phyloP scores from a whole-genome alignment of 2,797 vertebrate species.

The Lutjanus argentimaculatus region DNA sequence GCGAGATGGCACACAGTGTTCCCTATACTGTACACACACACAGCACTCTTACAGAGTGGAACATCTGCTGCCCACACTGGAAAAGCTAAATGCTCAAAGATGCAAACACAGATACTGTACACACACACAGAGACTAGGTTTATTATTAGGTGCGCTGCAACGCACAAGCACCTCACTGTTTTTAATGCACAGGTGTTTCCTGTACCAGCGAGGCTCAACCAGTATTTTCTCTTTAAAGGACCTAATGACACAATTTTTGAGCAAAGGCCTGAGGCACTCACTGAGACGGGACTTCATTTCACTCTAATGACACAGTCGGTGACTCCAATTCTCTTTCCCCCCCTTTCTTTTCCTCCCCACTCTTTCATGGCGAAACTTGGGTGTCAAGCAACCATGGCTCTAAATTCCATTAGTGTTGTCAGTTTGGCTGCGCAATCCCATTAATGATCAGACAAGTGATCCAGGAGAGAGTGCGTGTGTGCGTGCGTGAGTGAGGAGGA shows the following conservation, averaged over 20 bases:
- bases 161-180: background rate
- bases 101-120: slow-evolving; percentile 1
- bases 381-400: slow-evolving; percentile 56
- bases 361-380: slow-evolving; percentile 50
- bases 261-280: slow-evolving; percentile 19
- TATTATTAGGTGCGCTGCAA: slow-evolving; percentile 4
- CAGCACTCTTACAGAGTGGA: slow-evolving; percentile 14
- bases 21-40: background rate
- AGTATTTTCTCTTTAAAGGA: slow-evolving; percentile 37
- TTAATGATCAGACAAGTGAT: slow-evolving; percentile 54
- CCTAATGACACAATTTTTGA: slow-evolving; percentile 30
- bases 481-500: slow-evolving; percentile 1
- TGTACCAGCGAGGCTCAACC: background rate
- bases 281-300: slow-evolving; percentile 50
- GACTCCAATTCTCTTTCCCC: slow-evolving; percentile 23
- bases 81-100: slow-evolving; percentile 4
- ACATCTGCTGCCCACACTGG: slow-evolving; percentile 50
- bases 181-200: slow-evolving; percentile 1
- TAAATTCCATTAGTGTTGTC: slow-evolving; percentile 67
- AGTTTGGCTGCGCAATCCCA: slow-evolving; percentile 50
- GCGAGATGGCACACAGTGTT: slow-evolving; percentile 47
- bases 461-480: background rate
- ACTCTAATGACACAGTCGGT: slow-evolving; percentile 48
- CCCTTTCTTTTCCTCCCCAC: background rate
- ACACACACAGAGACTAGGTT: background rate